Conservation (phyloP, 2,113 vertebrate genomes). For the Aviceda subcristata region DNA sequence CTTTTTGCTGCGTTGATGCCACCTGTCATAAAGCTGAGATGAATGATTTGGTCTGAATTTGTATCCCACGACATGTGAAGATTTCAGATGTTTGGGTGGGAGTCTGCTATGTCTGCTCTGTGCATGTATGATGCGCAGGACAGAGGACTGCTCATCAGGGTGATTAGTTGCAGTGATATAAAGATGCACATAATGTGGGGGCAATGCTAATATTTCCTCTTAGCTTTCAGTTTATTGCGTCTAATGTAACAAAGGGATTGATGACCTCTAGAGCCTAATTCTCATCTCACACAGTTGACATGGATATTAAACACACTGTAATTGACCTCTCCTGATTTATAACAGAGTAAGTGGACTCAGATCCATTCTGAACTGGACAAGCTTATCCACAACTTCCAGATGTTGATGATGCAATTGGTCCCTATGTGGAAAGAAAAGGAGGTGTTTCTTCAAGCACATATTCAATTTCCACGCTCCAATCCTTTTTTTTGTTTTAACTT, state of each 20-base stretch:
- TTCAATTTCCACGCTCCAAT: conserved; percentile 24
- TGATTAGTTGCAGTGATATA: neutral
- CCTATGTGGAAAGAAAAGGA: neutral
- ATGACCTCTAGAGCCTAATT: neutral
- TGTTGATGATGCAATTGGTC: neutral
- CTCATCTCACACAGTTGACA: neutral
- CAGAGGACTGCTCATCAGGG: neutral
- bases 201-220: neutral
- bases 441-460: conserved; percentile 11
- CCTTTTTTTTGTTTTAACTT: conserved; percentile 57
- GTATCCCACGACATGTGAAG: neutral
- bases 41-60: neutral
- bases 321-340: neutral
- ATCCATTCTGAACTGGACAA: neutral
- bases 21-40: neutral
- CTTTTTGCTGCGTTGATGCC: neutral
- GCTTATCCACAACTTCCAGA: conserved; percentile 12
- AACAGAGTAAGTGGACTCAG: neutral
- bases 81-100: neutral
- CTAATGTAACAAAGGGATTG: neutral
- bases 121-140: rapidly evolving
- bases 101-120: neutral
- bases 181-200: neutral
- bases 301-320: neutral
- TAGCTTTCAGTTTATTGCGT: neutral